A percentile compares a stretch with the other conserved stretches of the same genome.
Conservation (phyloP, 2,113 vertebrate genomes). For the Cochlearius cochlearius region DNA sequence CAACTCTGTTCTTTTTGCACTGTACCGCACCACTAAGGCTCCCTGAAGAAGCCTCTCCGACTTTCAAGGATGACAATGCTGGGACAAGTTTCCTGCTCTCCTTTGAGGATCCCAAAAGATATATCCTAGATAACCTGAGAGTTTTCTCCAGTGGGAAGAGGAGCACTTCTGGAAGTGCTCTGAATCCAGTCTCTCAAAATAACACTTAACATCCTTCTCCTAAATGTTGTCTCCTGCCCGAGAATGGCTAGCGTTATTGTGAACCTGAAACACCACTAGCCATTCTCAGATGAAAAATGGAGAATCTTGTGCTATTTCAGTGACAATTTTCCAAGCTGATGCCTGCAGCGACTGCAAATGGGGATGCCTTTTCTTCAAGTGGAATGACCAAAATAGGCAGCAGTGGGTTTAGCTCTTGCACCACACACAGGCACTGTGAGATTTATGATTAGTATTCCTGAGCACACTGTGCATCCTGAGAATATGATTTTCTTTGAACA, state of each 20-base stretch:
- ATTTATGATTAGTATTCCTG: not conserved
- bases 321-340: not conserved
- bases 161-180: not conserved
- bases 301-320: not conserved
- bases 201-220: not conserved
- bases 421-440: not conserved
- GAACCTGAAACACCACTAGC: not conserved
- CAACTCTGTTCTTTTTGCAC: too few relatives aligned
- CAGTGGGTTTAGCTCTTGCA: not conserved
- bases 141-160: not conserved
- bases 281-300: not conserved
- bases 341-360: not conserved
- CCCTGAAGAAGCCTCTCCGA: not conserved
- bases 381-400: not conserved
- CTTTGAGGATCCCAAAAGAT: not conserved
- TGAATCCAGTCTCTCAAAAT: not conserved
- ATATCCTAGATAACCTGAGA: not conserved
- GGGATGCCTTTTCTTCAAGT: not conserved
- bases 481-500: not conserved
- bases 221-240: not conserved
- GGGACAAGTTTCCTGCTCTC: not conserved
- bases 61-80: not conserved
- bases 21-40: not conserved
- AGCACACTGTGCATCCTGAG: not conserved
- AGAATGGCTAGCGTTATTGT: fast-evolving